Evolutionary conservation across 2,888 invertebrate species (phyloP).

Genomic region (Caprella mutica): DNA sequence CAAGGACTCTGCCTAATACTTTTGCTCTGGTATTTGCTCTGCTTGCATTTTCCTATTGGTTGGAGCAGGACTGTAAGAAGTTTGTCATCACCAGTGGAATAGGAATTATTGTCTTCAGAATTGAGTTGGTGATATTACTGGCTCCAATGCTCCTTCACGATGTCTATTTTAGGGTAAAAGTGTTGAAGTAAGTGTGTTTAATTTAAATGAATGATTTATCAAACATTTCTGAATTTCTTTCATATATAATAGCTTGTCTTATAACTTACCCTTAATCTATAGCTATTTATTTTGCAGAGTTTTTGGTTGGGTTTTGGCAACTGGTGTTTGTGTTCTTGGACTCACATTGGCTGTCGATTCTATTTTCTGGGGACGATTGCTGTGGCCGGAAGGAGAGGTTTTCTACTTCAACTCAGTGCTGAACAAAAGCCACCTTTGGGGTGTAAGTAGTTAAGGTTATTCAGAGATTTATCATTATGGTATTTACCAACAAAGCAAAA

Average conservation of each 20-base stretch:
- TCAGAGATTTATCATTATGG: too few relatives aligned
- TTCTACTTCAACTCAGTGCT: constrained; percentile 87
- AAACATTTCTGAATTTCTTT: neutral
- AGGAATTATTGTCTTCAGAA: constrained; percentile 77
- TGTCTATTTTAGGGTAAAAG: too few relatives aligned
- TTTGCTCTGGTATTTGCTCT: constrained; percentile 85
- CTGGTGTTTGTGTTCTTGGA: constrained; percentile 54
- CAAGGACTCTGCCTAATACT: constrained; percentile 86
- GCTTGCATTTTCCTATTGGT: constrained; percentile 72
- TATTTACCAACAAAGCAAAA: too few relatives aligned
- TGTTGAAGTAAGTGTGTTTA: neutral
- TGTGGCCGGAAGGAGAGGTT: constrained; percentile 98
- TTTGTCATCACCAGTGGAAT: constrained; percentile 77
- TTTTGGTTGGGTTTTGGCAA: constrained; percentile 58
- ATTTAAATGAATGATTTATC: neutral
- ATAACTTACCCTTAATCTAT: constrained; percentile 8
- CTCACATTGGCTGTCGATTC: constrained; percentile 76
- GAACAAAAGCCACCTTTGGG: constrained; percentile 92
- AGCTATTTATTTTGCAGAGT: constrained; percentile 51
- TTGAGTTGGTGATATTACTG: constrained; percentile 73
- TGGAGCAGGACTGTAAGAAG: constrained; percentile 57
- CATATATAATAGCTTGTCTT: neutral
- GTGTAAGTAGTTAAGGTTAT: constrained; percentile 83
- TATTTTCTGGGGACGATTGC: constrained; percentile 72
- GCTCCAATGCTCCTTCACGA: constrained; percentile 74